Evolutionary conservation across 2,113 vertebrate species (phyloP), one percentile per base, ranked within the genome.

Genomic region (Takifugu bimaculatus): DNA sequence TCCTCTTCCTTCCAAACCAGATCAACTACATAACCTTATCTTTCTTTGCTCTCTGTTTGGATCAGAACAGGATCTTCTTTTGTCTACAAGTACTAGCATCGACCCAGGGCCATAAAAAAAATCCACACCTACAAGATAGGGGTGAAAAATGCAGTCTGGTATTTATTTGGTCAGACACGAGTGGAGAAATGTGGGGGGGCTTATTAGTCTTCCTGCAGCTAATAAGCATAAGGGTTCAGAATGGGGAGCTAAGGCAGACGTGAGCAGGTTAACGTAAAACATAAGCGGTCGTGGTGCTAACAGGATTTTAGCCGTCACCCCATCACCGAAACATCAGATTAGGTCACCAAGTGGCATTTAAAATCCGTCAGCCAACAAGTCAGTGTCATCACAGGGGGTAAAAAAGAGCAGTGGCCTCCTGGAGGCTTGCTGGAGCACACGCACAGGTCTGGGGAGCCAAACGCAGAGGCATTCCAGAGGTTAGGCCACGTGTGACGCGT

Each of bases 271-370:
- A 28, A 63, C 25, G 56, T 27, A 3, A 13, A 14, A 35, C 50
- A 60, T 9, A 27, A 1, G 1, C 13, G 15, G 50, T 28, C 63
- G 35, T 26, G 60, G 61, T 42, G 13, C 13, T 32, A 1, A 54
- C 13, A 4, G 25, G 13, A 15, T 39, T 67, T 64, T 57, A 45
- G 4, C 10, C 48, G 28, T 28, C 9, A 39, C 63, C 13, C 64
- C 32, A 27, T 65, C 48, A 47, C 47, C 32, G 27, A 43, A 68
- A 55, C 29, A 54, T 48, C 56, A 65, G 52, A 68, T 75, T 50
- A 56, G 70, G 72, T 86, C 72, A 80, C 48, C 48, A 51, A 53
- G 57, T 84, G 84, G 60, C 75, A 88, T 87, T 89, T 85, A 65
- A 72, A 65, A 74, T 51, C 29, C 52, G 39, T 29, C 69, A 62